phyloP scores from a whole-genome alignment of 1,140 invertebrate species.

The Chironomus tepperi region DNA sequence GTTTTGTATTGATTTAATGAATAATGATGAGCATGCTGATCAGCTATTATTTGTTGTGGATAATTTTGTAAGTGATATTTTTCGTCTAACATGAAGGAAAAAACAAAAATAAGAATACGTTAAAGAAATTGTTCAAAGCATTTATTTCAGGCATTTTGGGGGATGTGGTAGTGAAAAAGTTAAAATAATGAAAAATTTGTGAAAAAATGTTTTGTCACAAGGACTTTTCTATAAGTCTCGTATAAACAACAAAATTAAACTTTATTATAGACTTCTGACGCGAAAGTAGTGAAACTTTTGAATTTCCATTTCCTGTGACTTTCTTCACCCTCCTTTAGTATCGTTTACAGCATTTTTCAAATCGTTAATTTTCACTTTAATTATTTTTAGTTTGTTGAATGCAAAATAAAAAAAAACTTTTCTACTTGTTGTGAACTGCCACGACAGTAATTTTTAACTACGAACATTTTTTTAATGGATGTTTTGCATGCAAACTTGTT shows the following conservation, averaged over 20 bases:
- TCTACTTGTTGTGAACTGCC: not conserved
- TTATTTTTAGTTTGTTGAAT: not conserved
- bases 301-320: not conserved
- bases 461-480: not conserved
- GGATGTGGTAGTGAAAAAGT: not conserved
- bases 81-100: not conserved
- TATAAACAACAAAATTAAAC: too few species aligned
- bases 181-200: not conserved
- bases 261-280: too few species aligned
- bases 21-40: not conserved
- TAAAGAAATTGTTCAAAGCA: not conserved
- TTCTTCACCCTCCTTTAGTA: not conserved
- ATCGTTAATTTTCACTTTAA: slow-evolving; percentile 21
- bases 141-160: not conserved
- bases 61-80: slow-evolving; percentile 17
- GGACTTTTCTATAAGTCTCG: too few species aligned
- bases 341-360: not conserved
- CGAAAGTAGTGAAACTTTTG: too few species aligned
- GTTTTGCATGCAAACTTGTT: slow-evolving; percentile 18
- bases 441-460: slow-evolving; percentile 12
- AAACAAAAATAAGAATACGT: not conserved
- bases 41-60: not conserved
- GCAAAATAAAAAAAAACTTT: not conserved
- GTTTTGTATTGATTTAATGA: not conserved
- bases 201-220: not conserved